These are phyloP conservation scores for Urocitellus parryii DNA, from an alignment of 2,113 vertebrate species.

Conservation along the genomic window DNA sequence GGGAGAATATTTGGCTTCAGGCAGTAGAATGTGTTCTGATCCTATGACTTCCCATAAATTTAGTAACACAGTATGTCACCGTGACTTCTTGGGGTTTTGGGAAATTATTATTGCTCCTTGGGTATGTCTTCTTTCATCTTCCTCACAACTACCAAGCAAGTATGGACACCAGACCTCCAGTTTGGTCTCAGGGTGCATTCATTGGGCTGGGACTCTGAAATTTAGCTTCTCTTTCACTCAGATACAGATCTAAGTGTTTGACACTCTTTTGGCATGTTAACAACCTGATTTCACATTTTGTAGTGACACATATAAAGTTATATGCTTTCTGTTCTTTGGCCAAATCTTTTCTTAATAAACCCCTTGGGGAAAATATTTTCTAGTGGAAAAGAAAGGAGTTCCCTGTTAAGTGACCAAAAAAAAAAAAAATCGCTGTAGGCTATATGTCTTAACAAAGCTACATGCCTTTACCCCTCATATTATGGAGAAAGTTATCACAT, in stretches of 20 bases:
- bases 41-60: background rate
- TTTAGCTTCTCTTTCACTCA: slow-evolving; percentile 20
- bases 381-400: slow-evolving; percentile 13
- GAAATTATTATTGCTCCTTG: background rate
- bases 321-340: slow-evolving; percentile 19
- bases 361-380: background rate
- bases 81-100: background rate
- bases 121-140: background rate
- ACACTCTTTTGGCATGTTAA: background rate
- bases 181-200: background rate
- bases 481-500: background rate
- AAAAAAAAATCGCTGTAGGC: background rate
- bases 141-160: background rate
- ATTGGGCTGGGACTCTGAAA: background rate
- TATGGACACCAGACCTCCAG: background rate
- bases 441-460: slow-evolving; percentile 12
- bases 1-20: background rate
- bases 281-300: slow-evolving; percentile 40
- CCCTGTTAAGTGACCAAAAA: background rate
- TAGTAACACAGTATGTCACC: background rate
- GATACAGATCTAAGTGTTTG: background rate
- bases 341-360: background rate
- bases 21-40: background rate
- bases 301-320: background rate
- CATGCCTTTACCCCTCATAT: background rate